phyloP scores from a whole-genome alignment of 2,888 invertebrate genomes.

The Odontocolon sp. region DNA sequence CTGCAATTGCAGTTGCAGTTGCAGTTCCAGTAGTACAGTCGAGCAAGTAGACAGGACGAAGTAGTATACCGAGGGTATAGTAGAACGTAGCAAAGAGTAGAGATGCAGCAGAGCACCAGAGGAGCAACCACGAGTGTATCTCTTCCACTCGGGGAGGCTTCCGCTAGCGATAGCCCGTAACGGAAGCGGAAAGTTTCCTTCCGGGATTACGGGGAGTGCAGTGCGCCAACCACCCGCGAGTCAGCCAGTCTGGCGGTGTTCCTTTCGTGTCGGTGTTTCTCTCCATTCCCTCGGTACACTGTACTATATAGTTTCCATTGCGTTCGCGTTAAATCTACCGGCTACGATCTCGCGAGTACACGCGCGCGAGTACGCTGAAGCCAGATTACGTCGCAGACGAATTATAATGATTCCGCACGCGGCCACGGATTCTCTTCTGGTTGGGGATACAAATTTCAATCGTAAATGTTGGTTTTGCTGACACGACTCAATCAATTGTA shows the following conservation, averaged over 20 bases:
- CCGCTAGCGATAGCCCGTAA: conserved; percentile 70
- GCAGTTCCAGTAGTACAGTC: conserved; percentile 16
- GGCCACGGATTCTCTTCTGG: background rate
- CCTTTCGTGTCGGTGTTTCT: conserved; percentile 33
- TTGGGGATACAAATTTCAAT: conserved; percentile 11
- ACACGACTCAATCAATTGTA: too few relatives aligned
- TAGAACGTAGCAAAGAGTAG: conserved; percentile 9
- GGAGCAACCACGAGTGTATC: conserved; percentile 68
- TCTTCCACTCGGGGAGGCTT: conserved; percentile 73
- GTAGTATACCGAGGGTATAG: background rate
- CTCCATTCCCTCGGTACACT: background rate
- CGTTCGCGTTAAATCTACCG: conserved; percentile 57
- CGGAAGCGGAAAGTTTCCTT: conserved; percentile 73
- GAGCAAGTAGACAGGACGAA: conserved; percentile 25
- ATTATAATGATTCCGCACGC: conserved; percentile 49
- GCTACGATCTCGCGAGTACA: conserved; percentile 41
- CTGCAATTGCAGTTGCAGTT: conserved; percentile 6
- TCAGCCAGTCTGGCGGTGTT: conserved; percentile 52
- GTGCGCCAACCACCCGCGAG: conserved; percentile 44
- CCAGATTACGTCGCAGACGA: conserved; percentile 51
- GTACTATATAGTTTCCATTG: conserved; percentile 52
- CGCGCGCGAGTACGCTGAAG: conserved; percentile 28
- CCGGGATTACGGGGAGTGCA: conserved; percentile 69
- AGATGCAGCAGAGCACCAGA: conserved; percentile 54
- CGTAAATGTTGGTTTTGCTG: too few relatives aligned